Evolutionary conservation across 2,113 vertebrate genomes (phyloP).

Genomic region (Dolichallabes microphthalmus): DNA sequence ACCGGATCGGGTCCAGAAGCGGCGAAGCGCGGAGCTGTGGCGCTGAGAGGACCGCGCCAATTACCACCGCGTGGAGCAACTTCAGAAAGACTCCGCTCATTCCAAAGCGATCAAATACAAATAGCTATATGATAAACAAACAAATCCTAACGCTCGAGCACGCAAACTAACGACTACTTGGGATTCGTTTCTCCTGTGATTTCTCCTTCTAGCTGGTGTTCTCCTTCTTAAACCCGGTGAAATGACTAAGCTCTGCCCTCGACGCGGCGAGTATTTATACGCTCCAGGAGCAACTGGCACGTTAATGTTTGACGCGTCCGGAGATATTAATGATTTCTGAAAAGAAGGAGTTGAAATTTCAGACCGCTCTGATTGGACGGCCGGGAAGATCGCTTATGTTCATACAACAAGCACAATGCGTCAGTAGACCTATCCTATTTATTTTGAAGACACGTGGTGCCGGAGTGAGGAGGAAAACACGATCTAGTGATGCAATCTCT

Average conservation of each 20-base stretch:
- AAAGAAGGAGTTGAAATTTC: slow-evolving; percentile 76
- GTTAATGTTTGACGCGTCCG: slow-evolving; percentile 76
- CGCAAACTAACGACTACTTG: background rate
- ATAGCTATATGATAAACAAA: slow-evolving; percentile 39
- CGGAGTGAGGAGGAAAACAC: slow-evolving; percentile 34
- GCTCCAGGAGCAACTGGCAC: slow-evolving; percentile 53
- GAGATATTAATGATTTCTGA: slow-evolving; percentile 78
- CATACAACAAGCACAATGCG: slow-evolving; percentile 68
- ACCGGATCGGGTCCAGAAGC: slow-evolving; percentile 75
- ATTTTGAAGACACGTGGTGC: slow-evolving; percentile 64
- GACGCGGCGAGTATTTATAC: slow-evolving; percentile 75
- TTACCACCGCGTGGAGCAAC: slow-evolving; percentile 61
- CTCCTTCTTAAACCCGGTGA: slow-evolving; percentile 62
- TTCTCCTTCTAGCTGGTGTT: slow-evolving; percentile 43
- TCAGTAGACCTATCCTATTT: slow-evolving; percentile 66
- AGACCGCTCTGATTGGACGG: slow-evolving; percentile 69
- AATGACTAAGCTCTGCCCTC: slow-evolving; percentile 65
- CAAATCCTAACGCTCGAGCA: background rate
- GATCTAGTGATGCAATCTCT: slow-evolving; percentile 16
- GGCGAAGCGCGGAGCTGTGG: slow-evolving; percentile 57
- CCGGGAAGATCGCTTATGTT: slow-evolving; percentile 64
- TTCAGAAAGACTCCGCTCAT: slow-evolving; percentile 64
- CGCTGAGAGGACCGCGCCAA: slow-evolving; percentile 65
- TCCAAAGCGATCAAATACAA: slow-evolving; percentile 56
- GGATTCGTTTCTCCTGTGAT: slow-evolving; percentile 31